Evolutionary conservation across 2,888 invertebrate species (phyloP).

Genomic region (Hetaerina titia): DNA sequence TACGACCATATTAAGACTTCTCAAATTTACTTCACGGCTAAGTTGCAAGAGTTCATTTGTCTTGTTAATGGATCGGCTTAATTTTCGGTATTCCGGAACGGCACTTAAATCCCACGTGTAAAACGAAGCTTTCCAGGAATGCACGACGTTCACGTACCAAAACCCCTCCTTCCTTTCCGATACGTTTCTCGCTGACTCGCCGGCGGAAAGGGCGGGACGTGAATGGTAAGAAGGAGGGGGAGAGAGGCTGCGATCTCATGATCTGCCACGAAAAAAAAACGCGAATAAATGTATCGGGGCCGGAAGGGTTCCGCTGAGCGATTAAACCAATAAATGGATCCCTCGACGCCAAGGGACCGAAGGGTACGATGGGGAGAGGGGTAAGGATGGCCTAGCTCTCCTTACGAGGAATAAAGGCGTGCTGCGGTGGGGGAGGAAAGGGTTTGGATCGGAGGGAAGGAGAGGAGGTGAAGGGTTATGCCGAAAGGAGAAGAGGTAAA

Average conservation of each 20-base stretch:
- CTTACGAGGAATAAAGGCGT: not conserved
- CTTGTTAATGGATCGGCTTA: not conserved
- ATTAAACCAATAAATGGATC: conserved; percentile 51
- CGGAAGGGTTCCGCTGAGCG: not conserved
- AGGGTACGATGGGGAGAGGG: not conserved
- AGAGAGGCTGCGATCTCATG: not conserved
- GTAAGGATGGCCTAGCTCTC: not conserved
- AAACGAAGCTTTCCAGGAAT: not conserved
- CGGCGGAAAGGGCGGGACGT: not conserved
- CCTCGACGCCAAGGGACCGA: not conserved
- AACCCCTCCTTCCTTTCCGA: not conserved
- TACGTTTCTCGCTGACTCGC: not conserved
- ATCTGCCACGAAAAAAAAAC: not conserved
- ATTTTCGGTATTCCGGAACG: not conserved
- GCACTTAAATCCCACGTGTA: not conserved
- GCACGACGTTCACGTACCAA: not conserved
- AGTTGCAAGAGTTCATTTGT: too few species aligned
- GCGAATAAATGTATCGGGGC: not conserved
- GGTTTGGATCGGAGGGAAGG: not conserved
- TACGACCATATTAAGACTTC: too few species aligned
- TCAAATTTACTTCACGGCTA: too few species aligned
- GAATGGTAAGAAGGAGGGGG: not conserved
- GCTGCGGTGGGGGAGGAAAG: not conserved
- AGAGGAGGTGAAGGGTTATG: not conserved
- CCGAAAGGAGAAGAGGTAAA: not conserved